These are phyloP conservation scores for Celastrina argiolus DNA, from an alignment of 2,888 invertebrate genomes.

Conservation along the genomic window DNA sequence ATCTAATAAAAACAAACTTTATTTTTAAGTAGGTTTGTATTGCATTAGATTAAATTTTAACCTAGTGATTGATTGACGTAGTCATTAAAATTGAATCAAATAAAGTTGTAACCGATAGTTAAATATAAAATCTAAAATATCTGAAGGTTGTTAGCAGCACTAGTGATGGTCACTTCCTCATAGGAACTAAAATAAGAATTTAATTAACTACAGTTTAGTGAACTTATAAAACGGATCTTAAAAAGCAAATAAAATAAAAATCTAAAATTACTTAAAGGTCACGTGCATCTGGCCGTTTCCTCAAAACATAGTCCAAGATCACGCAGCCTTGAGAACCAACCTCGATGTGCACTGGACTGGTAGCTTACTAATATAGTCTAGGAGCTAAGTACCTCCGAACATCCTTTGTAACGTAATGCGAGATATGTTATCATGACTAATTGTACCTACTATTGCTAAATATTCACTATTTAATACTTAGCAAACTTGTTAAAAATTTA, in stretches of 20 bases:
- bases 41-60: too few relatives aligned
- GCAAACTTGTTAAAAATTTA: background rate
- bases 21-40: too few relatives aligned
- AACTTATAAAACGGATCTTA: background rate
- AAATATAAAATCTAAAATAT: background rate
- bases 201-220: background rate
- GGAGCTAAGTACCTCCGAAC: constrained; percentile 6
- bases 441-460: background rate
- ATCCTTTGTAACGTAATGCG: constrained; percentile 14
- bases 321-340: constrained; percentile 30
- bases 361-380: constrained; percentile 22
- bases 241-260: background rate
- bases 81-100: too few relatives aligned
- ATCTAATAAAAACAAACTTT: too few relatives aligned
- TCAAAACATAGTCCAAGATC: constrained; percentile 12
- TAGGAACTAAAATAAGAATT: background rate
- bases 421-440: background rate
- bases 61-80: too few relatives aligned
- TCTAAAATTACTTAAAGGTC: background rate
- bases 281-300: constrained; percentile 5
- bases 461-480: background rate
- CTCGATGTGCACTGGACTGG: constrained; percentile 29
- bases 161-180: background rate
- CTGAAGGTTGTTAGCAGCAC: background rate
- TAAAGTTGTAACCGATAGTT: background rate